Conservation (phyloP, 1,140 invertebrate genomes). For the Apocrypta bakeri region DNA sequence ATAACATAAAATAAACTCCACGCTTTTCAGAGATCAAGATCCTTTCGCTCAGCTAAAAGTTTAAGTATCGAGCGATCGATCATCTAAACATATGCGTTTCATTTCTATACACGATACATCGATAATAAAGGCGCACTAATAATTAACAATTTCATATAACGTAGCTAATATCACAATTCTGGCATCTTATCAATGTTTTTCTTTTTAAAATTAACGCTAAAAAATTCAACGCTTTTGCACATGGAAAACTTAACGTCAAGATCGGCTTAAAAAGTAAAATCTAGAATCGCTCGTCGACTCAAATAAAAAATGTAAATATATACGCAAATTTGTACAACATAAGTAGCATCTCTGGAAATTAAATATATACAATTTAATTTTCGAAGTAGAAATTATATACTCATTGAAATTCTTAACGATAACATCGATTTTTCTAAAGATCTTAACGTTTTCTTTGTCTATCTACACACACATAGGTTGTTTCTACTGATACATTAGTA, state of each 20-base stretch:
- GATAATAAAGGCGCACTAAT: conserved; percentile 8
- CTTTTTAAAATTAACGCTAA: conserved; percentile 12
- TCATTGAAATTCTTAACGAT: conserved; percentile 11
- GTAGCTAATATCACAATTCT: conserved; percentile 73
- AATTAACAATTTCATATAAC: conserved; percentile 56
- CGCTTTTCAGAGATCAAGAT: conserved; percentile 69
- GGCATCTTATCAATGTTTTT: conserved; percentile 48
- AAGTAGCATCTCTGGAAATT: conserved; percentile 33
- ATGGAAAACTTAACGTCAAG: conserved; percentile 39
- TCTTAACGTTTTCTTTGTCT: background rate
- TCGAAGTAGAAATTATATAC: background rate
- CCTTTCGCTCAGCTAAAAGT: conserved; percentile 39
- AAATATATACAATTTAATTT: conserved; percentile 35
- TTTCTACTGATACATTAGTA: background rate
- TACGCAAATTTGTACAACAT: conserved; percentile 36
- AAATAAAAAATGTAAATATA: conserved; percentile 44
- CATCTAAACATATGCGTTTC: conserved; percentile 8
- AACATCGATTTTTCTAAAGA: conserved; percentile 1
- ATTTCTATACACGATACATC: conserved; percentile 41
- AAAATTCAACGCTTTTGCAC: conserved; percentile 37
- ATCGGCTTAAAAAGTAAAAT: conserved; percentile 50
- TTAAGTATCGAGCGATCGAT: conserved; percentile 1
- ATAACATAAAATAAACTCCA: conserved; percentile 68
- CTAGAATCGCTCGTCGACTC: conserved; percentile 43
- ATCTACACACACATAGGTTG: conserved; percentile 3